Conservation (phyloP, 2,888 invertebrate genomes). For the Nebria brevicollis region DNA sequence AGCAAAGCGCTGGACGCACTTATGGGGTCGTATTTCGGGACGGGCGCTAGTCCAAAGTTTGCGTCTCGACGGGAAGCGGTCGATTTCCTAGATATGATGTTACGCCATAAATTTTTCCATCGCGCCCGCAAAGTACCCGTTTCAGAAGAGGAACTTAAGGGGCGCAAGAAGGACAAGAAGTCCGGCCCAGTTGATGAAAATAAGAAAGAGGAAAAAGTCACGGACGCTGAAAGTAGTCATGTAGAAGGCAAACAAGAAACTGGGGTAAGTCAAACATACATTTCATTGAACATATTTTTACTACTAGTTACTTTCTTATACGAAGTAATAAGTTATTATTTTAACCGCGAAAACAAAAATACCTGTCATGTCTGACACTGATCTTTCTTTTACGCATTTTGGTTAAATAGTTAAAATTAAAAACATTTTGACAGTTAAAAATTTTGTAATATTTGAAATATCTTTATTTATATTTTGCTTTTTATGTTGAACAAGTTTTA, state of each 20-base stretch:
- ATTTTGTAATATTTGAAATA: too few relatives aligned
- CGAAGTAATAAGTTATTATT: too few relatives aligned
- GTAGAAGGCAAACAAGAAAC: slow-evolving; percentile 65
- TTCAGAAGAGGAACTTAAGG: slow-evolving; percentile 74
- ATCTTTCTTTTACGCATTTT: too few relatives aligned
- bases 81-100: slow-evolving; percentile 83
- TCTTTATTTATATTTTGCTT: too few relatives aligned
- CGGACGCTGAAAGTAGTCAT: slow-evolving; percentile 67
- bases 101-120: slow-evolving; percentile 94
- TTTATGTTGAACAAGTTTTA: too few relatives aligned
- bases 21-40: slow-evolving; percentile 90
- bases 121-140: slow-evolving; percentile 90
- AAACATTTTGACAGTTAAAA: too few relatives aligned
- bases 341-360: too few relatives aligned
- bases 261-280: slow-evolving; percentile 46
- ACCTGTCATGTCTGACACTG: too few relatives aligned
- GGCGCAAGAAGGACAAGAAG: slow-evolving; percentile 67
- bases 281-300: too few relatives aligned
- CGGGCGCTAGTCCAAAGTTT: slow-evolving; percentile 80
- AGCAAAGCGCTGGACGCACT: slow-evolving; percentile 92
- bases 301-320: not conserved
- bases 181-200: slow-evolving; percentile 58
- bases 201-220: slow-evolving; percentile 66
- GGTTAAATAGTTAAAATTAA: too few relatives aligned
- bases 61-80: slow-evolving; percentile 82